phyloP scores from a whole-genome alignment of 2,888 invertebrate species.

The Brachyptera putata region DNA sequence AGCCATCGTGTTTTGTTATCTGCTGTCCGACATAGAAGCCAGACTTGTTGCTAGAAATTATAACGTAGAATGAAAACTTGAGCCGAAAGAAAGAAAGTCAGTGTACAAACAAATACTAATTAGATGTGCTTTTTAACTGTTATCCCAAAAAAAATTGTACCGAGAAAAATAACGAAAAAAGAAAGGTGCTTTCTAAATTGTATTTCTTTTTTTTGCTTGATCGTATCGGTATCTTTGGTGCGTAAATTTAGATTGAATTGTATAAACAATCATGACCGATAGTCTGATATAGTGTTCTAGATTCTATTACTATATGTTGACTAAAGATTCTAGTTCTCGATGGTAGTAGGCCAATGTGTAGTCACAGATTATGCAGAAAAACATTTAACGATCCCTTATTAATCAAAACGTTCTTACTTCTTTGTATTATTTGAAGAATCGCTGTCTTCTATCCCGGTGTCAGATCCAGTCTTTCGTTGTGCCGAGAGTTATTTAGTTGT shows the following conservation, averaged over 20 bases:
- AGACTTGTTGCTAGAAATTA: conserved; percentile 1
- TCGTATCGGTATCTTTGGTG: conserved; percentile 25
- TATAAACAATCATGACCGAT: conserved; percentile 29
- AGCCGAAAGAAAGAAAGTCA: not conserved
- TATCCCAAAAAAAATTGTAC: conserved; percentile 28
- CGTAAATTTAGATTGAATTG: conserved; percentile 30
- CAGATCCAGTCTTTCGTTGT: no score
- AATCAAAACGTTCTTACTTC: no score
- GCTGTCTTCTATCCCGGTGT: no score
- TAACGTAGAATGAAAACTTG: not conserved
- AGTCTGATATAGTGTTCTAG: no score
- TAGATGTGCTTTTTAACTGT: conserved; percentile 32
- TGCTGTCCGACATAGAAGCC: no score
- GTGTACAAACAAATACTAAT: conserved; percentile 19
- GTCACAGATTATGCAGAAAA: no score
- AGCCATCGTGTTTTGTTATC: no score
- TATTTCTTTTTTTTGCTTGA: conserved; percentile 29
- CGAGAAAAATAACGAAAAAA: conserved; percentile 27
- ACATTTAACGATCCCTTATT: no score
- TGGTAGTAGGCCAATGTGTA: no score
- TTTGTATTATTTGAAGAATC: no score
- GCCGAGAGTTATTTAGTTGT: conserved; percentile 30
- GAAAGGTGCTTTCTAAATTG: conserved; percentile 31
- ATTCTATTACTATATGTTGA: no score
- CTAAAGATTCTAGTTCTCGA: no score